A percentile compares a stretch with the other conserved stretches of the same genome.
These are phyloP conservation scores for Falcunculus frontatus DNA, from an alignment of 2,113 vertebrate species.

Conservation along the genomic window DNA sequence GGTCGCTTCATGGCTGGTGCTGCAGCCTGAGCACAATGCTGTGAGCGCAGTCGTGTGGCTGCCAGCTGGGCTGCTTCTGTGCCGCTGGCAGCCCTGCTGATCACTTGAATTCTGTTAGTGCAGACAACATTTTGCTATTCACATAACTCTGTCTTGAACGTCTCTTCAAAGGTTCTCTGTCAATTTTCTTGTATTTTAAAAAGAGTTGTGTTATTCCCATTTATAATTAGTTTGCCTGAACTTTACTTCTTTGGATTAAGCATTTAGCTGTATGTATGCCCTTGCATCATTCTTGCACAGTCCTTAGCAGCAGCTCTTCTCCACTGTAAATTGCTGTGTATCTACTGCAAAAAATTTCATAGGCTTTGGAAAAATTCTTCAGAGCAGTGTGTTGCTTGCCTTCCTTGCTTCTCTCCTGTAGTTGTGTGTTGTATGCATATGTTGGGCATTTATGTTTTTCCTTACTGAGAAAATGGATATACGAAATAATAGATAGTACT, in stretches of 20 bases:
- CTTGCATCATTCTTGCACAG: neutral
- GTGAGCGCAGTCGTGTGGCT: neutral
- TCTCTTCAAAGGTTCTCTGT: neutral
- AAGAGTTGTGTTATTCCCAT: neutral
- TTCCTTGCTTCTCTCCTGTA: neutral
- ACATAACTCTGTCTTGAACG: neutral
- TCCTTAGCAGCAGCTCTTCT: neutral
- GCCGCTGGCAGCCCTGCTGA: neutral
- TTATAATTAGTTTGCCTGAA: neutral
- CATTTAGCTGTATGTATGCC: neutral
- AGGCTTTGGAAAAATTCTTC: neutral
- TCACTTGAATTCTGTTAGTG: neutral
- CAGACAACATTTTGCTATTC: neutral
- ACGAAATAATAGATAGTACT: neutral
- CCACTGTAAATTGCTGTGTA: neutral
- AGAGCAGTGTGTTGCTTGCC: neutral
- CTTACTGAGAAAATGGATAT: neutral
- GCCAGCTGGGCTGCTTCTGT: neutral
- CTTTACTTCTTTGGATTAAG: neutral
- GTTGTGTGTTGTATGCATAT: neutral
- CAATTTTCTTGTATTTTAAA: neutral
- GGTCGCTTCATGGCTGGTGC: neutral
- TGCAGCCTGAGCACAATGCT: neutral
- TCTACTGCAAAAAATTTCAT: neutral
- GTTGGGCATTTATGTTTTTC: neutral